These are phyloP conservation scores for Nannobrachium achirus DNA, from an alignment of 2,113 vertebrate species.

Conservation along the genomic window DNA sequence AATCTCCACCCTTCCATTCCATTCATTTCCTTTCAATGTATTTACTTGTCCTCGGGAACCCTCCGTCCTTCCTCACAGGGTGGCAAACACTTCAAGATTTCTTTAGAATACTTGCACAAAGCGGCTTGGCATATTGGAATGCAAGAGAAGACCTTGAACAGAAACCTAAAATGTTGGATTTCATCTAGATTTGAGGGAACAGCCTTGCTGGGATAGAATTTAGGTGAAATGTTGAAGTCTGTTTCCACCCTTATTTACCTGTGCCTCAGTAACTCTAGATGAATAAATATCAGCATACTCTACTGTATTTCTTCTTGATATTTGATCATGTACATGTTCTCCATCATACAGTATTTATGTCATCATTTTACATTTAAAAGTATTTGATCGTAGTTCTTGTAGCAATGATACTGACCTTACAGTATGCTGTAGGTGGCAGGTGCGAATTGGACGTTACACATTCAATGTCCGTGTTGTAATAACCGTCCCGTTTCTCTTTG, in stretches of 20 bases:
- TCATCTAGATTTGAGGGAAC: conserved; percentile 7
- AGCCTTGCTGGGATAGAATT: not conserved
- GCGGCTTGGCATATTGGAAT: not conserved
- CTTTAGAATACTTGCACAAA: not conserved
- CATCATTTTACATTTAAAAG: not conserved
- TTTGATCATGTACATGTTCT: conserved; percentile 16
- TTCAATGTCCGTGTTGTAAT: conserved; percentile 18
- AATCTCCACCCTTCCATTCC: not conserved
- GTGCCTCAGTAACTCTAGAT: not conserved
- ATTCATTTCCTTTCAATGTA: not conserved
- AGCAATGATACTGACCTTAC: not conserved
- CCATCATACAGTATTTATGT: too few species aligned
- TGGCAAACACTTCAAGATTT: not conserved
- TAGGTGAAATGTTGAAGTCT: not conserved
- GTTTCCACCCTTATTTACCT: conserved; percentile 5
- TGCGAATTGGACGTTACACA: conserved; percentile 10
- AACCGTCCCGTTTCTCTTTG: conserved; percentile 9
- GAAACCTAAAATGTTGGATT: not conserved
- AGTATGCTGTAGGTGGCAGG: not conserved
- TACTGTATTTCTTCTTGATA: not conserved
- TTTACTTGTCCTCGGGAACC: too few species aligned
- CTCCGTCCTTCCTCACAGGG: not conserved
- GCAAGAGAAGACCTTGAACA: not conserved
- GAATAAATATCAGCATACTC: conserved; percentile 8
- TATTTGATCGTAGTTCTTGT: not conserved